Conservation (phyloP, 2,797 vertebrate genomes). For the Alosa sapidissima region DNA sequence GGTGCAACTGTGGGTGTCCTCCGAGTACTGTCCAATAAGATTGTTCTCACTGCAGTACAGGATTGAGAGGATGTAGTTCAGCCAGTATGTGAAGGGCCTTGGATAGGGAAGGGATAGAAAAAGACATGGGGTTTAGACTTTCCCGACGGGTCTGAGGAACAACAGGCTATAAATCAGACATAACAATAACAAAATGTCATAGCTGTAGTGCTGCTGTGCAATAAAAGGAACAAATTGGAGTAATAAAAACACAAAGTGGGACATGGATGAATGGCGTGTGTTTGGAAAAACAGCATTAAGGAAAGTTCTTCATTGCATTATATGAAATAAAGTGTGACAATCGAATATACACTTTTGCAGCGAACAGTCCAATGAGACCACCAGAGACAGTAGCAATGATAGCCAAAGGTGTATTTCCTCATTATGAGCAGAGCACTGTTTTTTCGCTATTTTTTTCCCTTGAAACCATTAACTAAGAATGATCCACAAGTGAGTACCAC, state of each 20-base stretch:
- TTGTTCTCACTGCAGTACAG: slow-evolving; percentile 94
- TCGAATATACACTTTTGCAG: background rate
- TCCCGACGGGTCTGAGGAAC: background rate
- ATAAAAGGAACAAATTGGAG: slow-evolving; percentile 32
- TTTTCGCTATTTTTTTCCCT: background rate
- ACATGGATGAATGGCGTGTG: slow-evolving; percentile 52
- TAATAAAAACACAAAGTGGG: slow-evolving; percentile 40
- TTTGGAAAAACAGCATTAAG: slow-evolving; percentile 51
- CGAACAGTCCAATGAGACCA: background rate
- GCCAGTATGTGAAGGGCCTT: slow-evolving; percentile 87
- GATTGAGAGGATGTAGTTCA: slow-evolving; percentile 85
- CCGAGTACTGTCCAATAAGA: slow-evolving; percentile 86
- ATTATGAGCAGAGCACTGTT: background rate
- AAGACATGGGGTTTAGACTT: background rate
- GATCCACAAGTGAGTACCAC: slow-evolving; percentile 24
- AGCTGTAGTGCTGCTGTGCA: background rate
- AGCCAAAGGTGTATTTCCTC: slow-evolving; percentile 11
- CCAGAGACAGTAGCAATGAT: slow-evolving; percentile 5
- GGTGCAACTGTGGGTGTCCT: slow-evolving; percentile 84
- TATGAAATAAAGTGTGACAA: slow-evolving; percentile 8
- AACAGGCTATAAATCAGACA: background rate
- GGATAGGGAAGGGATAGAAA: slow-evolving; percentile 35
- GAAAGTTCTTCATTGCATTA: slow-evolving; percentile 16
- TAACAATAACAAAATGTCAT: slow-evolving; percentile 14
- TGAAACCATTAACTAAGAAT: slow-evolving; percentile 20